phyloP scores from a whole-genome alignment of 1,140 invertebrate genomes.

The Drosophila kohkoa region DNA sequence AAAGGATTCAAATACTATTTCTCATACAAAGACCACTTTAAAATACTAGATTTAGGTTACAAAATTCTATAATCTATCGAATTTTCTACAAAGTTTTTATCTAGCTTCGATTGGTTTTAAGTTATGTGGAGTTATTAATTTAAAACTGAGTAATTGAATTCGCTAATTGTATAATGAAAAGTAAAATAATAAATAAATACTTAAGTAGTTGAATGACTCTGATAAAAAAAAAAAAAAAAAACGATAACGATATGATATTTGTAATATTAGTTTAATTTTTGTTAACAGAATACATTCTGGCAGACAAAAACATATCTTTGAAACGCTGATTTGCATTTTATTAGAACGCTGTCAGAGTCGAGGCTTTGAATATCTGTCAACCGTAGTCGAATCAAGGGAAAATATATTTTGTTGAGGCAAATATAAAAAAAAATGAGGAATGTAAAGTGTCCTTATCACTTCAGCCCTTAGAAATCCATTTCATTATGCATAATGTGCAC shows the following conservation, averaged over 20 bases:
- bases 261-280: constrained; percentile 12
- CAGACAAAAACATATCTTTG: constrained; percentile 2
- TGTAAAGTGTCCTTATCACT: constrained; percentile 51
- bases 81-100: no score
- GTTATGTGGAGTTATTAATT: no score
- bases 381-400: constrained; percentile 22
- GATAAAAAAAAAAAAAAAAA: not conserved
- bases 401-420: constrained; percentile 21
- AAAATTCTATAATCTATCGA: no score
- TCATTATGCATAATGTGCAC: constrained; percentile 55
- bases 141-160: no score
- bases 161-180: no score
- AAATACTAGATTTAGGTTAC: no score
- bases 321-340: constrained; percentile 39
- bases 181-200: no score
- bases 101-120: no score
- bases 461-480: constrained; percentile 51
- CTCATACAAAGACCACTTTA: no score
- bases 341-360: constrained; percentile 11
- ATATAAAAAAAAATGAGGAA: constrained; percentile 40
- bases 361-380: constrained; percentile 26
- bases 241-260: not conserved
- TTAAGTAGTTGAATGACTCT: not conserved
- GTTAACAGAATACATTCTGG: constrained; percentile 1
- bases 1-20: not conserved